These are phyloP conservation scores for Diogma glabrata DNA, from an alignment of 2,888 invertebrate species.

Conservation along the genomic window DNA sequence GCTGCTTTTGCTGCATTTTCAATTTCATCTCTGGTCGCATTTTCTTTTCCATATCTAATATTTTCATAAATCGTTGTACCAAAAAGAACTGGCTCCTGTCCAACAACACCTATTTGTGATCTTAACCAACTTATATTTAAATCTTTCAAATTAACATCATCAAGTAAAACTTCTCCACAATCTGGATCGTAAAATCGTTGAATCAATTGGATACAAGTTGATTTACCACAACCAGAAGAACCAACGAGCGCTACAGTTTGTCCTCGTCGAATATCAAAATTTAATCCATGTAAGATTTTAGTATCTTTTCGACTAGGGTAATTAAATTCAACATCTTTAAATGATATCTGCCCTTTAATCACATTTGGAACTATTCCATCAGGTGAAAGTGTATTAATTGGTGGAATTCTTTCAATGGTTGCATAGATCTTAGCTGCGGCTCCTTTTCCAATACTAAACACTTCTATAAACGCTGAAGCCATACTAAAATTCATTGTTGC, in stretches of 20 bases:
- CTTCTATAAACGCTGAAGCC: conserved; percentile 69
- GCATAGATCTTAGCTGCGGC: conserved; percentile 66
- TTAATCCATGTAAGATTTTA: conserved; percentile 42
- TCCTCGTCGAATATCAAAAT: conserved; percentile 52
- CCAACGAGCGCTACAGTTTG: conserved; percentile 66
- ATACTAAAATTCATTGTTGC: conserved; percentile 61
- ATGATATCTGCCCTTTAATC: conserved; percentile 55
- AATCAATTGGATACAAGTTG: conserved; percentile 60
- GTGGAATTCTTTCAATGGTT: conserved; percentile 62
- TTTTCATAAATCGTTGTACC: conserved; percentile 76
- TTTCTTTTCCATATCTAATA: conserved; percentile 65
- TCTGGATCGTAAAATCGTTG: conserved; percentile 62
- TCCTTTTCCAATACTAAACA: conserved; percentile 66
- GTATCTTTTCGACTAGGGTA: conserved; percentile 73
- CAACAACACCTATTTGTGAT: conserved; percentile 72
- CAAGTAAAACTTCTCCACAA: conserved; percentile 53
- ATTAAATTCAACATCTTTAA: conserved; percentile 61
- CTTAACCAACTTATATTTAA: conserved; percentile 73
- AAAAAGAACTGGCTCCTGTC: conserved; percentile 84
- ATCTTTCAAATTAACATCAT: conserved; percentile 53
- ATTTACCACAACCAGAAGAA: conserved; percentile 66
- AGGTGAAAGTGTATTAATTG: conserved; percentile 56
- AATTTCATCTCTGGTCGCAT: conserved; percentile 53
- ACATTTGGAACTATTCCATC: conserved; percentile 45
- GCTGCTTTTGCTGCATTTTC: conserved; percentile 59